Evolutionary conservation across 2,888 invertebrate genomes (phyloP).

Genomic region (Melieria omissa): DNA sequence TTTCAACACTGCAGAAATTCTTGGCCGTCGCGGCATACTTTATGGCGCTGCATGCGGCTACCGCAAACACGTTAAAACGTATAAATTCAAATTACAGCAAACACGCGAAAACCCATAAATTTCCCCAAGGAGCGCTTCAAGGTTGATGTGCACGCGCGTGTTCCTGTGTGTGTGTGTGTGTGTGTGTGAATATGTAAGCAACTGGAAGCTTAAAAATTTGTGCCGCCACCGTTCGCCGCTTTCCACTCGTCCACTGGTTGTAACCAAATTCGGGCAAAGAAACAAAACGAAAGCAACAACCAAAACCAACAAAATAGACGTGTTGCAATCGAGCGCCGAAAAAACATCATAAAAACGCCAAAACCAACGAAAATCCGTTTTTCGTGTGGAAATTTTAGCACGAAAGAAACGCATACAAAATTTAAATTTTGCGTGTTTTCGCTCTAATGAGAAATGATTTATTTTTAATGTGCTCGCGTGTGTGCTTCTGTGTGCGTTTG

Average conservation of each 20-base stretch:
- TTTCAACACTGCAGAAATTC: no score
- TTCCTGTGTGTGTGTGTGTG: not conserved
- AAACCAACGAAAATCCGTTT: not conserved
- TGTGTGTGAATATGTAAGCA: not conserved
- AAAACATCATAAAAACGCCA: no score
- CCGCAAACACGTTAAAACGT: constrained; percentile 18
- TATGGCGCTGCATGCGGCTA: constrained; percentile 5
- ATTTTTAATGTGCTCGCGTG: constrained; percentile 12
- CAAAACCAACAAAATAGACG: no score
- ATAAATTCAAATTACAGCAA: constrained; percentile 35
- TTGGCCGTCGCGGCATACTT: constrained; percentile 2
- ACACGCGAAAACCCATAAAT: constrained; percentile 36
- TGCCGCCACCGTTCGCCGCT: no score
- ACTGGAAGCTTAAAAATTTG: no score
- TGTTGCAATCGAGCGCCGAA: no score
- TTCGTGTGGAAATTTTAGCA: constrained; percentile 17
- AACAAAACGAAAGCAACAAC: no score
- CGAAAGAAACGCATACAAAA: constrained; percentile 24
- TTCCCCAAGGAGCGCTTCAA: constrained; percentile 30
- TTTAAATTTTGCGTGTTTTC: constrained; percentile 33
- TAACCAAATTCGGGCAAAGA: no score
- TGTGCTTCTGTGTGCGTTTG: not conserved
- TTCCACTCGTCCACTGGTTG: no score
- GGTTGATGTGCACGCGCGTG: constrained; percentile 9
- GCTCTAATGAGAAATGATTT: constrained; percentile 36